Percentiles rank a stretch among this genome's conserved stretches.
These are phyloP conservation scores for Clitarchus hookeri DNA, from an alignment of 2,888 invertebrate species.

Conservation along the genomic window DNA sequence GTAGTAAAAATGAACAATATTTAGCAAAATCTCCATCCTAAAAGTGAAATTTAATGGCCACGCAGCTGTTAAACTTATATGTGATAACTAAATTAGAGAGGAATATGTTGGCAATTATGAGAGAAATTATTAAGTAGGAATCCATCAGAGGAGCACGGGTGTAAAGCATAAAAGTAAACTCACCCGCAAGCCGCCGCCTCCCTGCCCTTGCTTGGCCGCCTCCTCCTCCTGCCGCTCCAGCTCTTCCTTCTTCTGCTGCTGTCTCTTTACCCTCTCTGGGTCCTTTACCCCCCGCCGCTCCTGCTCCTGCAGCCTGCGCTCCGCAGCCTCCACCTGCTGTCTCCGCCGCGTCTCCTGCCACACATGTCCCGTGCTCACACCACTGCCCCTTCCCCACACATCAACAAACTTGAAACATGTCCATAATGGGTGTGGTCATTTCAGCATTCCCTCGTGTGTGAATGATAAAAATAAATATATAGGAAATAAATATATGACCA, in stretches of 20 bases:
- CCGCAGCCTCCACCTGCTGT: slow-evolving; percentile 71
- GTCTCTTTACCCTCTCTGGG: slow-evolving; percentile 62
- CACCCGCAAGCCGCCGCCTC: slow-evolving; percentile 30
- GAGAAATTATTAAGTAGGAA: background rate
- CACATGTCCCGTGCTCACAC: background rate
- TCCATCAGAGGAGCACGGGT: no score
- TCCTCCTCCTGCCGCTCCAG: slow-evolving; percentile 63
- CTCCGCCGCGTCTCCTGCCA: slow-evolving; percentile 66
- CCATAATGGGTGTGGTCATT: no score
- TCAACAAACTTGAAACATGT: no score
- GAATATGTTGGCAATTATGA: background rate
- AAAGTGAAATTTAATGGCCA: no score
- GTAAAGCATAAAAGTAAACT: background rate
- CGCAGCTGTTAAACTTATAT: no score
- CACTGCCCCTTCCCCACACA: background rate
- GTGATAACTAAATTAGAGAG: background rate
- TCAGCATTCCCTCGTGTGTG: no score
- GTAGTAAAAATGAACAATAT: no score
- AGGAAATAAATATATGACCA: no score
- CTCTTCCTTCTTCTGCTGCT: slow-evolving; percentile 63
- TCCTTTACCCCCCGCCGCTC: slow-evolving; percentile 69
- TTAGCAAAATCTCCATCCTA: no score
- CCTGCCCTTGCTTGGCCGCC: slow-evolving; percentile 51
- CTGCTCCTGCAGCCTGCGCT: slow-evolving; percentile 63
- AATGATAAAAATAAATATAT: no score